Conservation (phyloP, 1,140 invertebrate species). For the Cydia strobilella region DNA sequence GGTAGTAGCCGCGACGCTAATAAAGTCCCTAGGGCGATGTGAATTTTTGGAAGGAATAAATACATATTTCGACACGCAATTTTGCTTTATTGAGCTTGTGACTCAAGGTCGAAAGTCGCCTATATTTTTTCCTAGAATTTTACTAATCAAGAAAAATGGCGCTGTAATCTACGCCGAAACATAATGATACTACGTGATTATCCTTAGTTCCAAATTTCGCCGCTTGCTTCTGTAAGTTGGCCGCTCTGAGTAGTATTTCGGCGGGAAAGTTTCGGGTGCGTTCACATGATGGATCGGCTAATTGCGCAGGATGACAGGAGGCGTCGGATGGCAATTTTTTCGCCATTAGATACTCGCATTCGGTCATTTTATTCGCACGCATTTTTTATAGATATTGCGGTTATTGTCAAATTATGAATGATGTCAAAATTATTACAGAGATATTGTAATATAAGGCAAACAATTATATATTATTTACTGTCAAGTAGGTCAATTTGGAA, state of each 20-base stretch:
- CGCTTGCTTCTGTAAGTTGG: not conserved
- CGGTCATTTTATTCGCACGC: conserved; percentile 29
- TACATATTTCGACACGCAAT: conserved; percentile 41
- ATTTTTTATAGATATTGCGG: conserved; percentile 30
- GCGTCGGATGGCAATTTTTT: conserved; percentile 36
- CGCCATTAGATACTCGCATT: conserved; percentile 34
- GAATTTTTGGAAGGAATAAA: conserved; percentile 55
- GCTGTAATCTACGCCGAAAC: not conserved
- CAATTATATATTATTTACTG: too few species aligned
- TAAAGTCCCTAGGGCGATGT: conserved; percentile 64
- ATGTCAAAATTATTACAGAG: conserved; percentile 24
- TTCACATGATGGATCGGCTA: conserved; percentile 55
- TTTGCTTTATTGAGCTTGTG: conserved; percentile 33
- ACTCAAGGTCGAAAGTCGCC: conserved; percentile 35
- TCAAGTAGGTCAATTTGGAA: too few species aligned
- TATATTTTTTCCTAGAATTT: not conserved
- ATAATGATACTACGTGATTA: not conserved
- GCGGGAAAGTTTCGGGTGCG: conserved; percentile 37
- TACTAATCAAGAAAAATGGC: not conserved
- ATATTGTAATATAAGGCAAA: not conserved
- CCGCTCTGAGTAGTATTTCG: conserved; percentile 13
- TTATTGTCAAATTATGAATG: conserved; percentile 25
- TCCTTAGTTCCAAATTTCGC: not conserved
- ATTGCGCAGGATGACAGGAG: conserved; percentile 47
- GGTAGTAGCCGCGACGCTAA: conserved; percentile 63